Conservation (phyloP, 2,113 vertebrate species). For the Charina bottae region DNA sequence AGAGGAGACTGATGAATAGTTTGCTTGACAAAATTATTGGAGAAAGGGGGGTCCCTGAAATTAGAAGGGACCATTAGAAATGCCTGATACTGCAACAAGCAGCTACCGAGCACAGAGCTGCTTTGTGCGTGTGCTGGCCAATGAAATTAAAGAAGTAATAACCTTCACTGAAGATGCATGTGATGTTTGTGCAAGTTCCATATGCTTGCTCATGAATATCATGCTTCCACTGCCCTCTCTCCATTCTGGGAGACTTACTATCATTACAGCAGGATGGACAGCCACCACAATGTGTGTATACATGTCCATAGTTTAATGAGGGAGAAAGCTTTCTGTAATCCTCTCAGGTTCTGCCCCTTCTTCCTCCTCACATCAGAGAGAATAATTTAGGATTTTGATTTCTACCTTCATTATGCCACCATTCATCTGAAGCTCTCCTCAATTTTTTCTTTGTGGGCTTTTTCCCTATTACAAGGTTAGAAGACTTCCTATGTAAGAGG, state of each 20-base stretch:
- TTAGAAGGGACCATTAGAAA: neutral
- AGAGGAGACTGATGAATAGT: neutral
- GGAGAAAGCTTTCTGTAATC: neutral
- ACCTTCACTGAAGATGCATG: neutral
- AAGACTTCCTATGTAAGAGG: too few relatives aligned
- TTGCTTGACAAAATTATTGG: neutral
- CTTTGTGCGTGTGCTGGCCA: too few relatives aligned
- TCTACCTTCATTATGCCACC: neutral
- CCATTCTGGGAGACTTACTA: neutral
- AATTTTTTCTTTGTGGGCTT: neutral
- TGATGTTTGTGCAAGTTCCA: neutral
- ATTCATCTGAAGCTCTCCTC: neutral
- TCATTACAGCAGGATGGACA: neutral
- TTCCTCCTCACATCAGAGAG: neutral
- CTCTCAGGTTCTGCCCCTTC: neutral
- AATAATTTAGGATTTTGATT: neutral
- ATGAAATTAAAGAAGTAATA: neutral
- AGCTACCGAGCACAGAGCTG: neutral
- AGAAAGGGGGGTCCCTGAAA: neutral
- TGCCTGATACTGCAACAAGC: neutral
- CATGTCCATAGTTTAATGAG: neutral
- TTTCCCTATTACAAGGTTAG: too few relatives aligned
- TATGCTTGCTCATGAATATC: neutral
- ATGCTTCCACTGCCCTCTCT: neutral
- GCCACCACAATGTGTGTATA: neutral